Evolutionary conservation across 1,140 invertebrate species (phyloP), one percentile per base, ranked within the genome.

Genomic region (Ceratitis capitata): DNA sequence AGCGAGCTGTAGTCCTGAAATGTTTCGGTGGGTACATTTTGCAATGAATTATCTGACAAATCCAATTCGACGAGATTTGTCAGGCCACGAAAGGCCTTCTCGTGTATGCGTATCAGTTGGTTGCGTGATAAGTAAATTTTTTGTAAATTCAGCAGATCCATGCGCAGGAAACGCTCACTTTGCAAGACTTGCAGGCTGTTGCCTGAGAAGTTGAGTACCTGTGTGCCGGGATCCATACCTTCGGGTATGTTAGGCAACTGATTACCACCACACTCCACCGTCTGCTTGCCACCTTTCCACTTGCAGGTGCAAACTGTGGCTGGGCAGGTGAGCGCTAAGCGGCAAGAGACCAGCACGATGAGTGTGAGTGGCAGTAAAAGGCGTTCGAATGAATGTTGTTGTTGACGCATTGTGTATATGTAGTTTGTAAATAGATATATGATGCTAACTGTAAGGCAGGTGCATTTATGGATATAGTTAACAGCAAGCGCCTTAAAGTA

Each of bases 271-370:
- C 97, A 98, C 90, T 98, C 97, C 3, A 97, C 97, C 85, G 96
- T 96, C 89, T 97, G 95, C 90, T 98, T 98, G 2, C 97, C 97
- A 88, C 95, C 95, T 91, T 97, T 98, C 97, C 97, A 98, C 89
- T 97, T 98, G 93, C 97, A 98, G 14, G 94, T 93, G 91, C 97
- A 98, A 45, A 93, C 92, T 56, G 94, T 93, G 1, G 92, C 89
- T 0, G 97, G 97, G 90, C 97, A 98, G 47, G 47, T 53, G 7
- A 19, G 26, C 1, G 26, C n/a, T 2, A 32, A n/a, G 23, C n/a
- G 82, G 7, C 5, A 83, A 26, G 7, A 53, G 26, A 23, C 26
- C 49, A 83, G 26, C 6, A 83, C 5, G 29, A 49, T 29, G 0
- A 83, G 47, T 10, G 26, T 53, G 16, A 47, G 10, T 6, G 29